Conservation (phyloP, 2,797 vertebrate genomes). For the Neopelma chrysocephalum region DNA sequence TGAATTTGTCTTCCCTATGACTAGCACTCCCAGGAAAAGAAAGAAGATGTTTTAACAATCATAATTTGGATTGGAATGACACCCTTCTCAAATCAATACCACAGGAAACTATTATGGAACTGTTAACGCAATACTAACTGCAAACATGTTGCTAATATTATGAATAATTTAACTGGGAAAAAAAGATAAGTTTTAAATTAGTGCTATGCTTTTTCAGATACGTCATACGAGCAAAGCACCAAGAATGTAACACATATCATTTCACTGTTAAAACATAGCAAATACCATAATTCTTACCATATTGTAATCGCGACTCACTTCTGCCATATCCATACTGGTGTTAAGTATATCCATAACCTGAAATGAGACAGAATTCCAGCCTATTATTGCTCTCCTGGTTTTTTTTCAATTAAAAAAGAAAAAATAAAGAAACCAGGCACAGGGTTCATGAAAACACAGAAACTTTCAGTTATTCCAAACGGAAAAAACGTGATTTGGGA, state of each 20-base stretch:
- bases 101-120: neutral
- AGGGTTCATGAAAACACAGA: neutral
- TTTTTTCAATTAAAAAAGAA: neutral
- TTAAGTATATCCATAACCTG: conserved; percentile 96
- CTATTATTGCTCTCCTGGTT: neutral
- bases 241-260: neutral
- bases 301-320: conserved; percentile 89
- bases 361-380: conserved; percentile 36
- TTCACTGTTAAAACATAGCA: neutral
- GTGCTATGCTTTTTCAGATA: neutral
- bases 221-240: neutral
- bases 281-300: conserved; percentile 77
- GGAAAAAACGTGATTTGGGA: neutral
- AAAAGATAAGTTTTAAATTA: neutral
- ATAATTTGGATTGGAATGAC: neutral
- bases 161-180: neutral
- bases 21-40: neutral
- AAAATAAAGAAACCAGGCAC: neutral
- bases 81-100: neutral
- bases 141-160: neutral
- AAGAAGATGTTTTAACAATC: neutral
- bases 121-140: neutral
- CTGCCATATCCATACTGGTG: conserved; percentile 92
- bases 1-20: neutral
- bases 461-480: neutral